phyloP scores from a whole-genome alignment of 2,797 vertebrate genomes.

The Picus viridis region DNA sequence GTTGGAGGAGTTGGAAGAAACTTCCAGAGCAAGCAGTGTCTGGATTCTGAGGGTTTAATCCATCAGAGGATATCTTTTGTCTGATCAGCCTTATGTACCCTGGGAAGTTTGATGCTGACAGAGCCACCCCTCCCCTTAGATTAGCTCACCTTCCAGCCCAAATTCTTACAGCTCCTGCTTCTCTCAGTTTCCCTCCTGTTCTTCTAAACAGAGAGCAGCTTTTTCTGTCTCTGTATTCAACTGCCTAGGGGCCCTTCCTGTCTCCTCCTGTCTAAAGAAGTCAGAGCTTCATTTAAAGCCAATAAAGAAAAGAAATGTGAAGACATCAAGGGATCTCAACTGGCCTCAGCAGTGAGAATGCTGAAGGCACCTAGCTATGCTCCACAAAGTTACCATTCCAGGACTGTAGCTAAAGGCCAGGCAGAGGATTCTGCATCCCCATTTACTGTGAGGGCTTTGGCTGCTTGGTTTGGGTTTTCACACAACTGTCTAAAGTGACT shows the following conservation, averaged over 20 bases:
- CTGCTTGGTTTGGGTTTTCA: background rate
- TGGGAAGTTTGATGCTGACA: background rate
- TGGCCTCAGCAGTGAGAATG: background rate
- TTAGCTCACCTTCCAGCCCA: background rate
- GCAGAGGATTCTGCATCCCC: background rate
- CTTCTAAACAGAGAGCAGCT: background rate
- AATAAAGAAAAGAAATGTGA: background rate
- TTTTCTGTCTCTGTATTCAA: background rate
- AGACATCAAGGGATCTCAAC: background rate
- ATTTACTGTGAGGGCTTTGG: background rate
- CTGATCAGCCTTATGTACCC: background rate
- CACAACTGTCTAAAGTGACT: background rate
- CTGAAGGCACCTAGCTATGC: background rate
- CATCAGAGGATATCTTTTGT: background rate
- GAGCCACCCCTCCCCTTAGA: background rate
- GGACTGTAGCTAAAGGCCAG: background rate
- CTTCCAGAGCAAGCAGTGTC: background rate
- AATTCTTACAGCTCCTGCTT: background rate
- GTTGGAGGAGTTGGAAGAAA: background rate
- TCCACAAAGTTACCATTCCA: background rate
- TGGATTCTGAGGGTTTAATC: background rate
- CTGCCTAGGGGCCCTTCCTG: background rate
- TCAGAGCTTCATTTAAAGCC: background rate
- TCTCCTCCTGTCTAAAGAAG: background rate
- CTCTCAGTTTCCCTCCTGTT: conserved; percentile 37